Evolutionary conservation across 2,888 invertebrate species (phyloP).

Genomic region (Tribolium freemani): DNA sequence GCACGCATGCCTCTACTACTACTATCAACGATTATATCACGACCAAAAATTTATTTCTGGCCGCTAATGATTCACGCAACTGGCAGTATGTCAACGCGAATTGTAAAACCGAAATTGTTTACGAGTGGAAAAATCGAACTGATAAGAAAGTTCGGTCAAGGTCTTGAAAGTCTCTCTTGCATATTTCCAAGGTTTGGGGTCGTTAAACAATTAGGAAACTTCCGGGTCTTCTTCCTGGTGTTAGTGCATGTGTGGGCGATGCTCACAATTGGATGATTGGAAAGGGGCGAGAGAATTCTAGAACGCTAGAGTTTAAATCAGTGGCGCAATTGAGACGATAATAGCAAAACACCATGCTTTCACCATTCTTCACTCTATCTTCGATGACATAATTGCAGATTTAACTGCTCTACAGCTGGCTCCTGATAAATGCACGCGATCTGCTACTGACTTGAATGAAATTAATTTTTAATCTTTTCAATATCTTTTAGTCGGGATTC

Average conservation of each 20-base stretch:
- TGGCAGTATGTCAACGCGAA: background rate
- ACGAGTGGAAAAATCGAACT: background rate
- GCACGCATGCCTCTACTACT: conserved; percentile 20
- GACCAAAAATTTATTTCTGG: background rate
- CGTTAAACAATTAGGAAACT: conserved; percentile 3
- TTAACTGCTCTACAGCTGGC: too few relatives aligned
- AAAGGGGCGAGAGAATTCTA: background rate
- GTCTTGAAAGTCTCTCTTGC: conserved; percentile 1
- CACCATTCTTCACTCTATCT: conserved; percentile 1
- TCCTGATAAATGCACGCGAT: background rate
- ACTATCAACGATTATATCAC: background rate
- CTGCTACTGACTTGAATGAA: conserved; percentile 9
- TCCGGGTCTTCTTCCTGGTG: conserved; percentile 11
- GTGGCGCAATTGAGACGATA: background rate
- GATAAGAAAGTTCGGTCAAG: conserved; percentile 1
- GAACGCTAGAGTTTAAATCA: background rate
- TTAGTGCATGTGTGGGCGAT: conserved; percentile 1
- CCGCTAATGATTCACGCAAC: background rate
- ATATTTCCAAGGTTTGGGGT: background rate
- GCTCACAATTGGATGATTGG: conserved; percentile 15
- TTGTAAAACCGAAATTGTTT: background rate
- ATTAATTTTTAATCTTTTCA: background rate
- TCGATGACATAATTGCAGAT: conserved; percentile 7
- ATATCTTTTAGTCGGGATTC: too few relatives aligned
- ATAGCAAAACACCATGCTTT: background rate